phyloP scores from a whole-genome alignment of 2,797 vertebrate genomes.

The Hephaestus fuliginosus region DNA sequence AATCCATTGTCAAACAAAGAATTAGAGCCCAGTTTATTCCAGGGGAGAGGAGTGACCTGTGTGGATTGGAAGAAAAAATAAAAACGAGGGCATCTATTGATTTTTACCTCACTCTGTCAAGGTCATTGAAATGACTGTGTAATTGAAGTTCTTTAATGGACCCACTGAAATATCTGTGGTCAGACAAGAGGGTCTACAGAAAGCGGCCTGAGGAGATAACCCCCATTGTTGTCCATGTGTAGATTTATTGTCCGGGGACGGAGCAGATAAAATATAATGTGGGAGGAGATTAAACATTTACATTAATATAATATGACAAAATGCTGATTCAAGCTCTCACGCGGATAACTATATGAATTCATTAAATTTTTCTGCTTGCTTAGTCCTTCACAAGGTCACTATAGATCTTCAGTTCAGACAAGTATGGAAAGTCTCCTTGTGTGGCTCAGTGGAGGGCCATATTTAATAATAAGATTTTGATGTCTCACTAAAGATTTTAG shows the following conservation, averaged over 20 bases:
- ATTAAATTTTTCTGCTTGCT: slow-evolving; percentile 51
- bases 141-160: slow-evolving; percentile 76
- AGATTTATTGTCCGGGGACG: slow-evolving; percentile 20
- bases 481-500: slow-evolving; percentile 22
- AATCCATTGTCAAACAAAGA: slow-evolving; percentile 62
- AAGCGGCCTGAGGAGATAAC: slow-evolving; percentile 46
- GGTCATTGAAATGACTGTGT: slow-evolving; percentile 76
- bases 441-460: slow-evolving; percentile 34
- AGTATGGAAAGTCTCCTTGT: slow-evolving; percentile 37
- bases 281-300: slow-evolving; percentile 56
- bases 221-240: slow-evolving; percentile 22
- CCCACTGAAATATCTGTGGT: slow-evolving; percentile 58
- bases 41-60: slow-evolving; percentile 32
- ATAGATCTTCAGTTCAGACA: slow-evolving; percentile 59
- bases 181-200: slow-evolving; percentile 44
- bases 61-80: slow-evolving; percentile 38
- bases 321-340: slow-evolving; percentile 52
- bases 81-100: slow-evolving; percentile 68
- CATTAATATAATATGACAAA: slow-evolving; percentile 58
- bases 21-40: slow-evolving; percentile 43
- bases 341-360: slow-evolving; percentile 23
- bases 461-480: slow-evolving; percentile 46
- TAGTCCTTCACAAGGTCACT: slow-evolving; percentile 64
- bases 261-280: slow-evolving; percentile 37
- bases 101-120: slow-evolving; percentile 71